A percentile compares a stretch with the other conserved stretches of the same genome.
phyloP scores from a whole-genome alignment of 2,797 vertebrate genomes.

The Pyrocephalus nanus region DNA sequence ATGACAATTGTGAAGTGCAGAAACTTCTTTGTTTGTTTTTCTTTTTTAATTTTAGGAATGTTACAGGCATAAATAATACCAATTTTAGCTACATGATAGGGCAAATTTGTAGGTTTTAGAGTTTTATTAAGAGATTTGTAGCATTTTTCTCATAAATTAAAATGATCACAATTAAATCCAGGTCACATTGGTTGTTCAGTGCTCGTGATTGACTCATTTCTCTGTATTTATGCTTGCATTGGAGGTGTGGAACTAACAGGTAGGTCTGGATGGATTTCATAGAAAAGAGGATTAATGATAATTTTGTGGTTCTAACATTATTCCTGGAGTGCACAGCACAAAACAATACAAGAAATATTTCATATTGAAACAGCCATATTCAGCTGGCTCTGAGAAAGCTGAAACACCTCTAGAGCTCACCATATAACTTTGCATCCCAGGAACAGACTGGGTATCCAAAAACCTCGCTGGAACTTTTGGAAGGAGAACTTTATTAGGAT shows the following conservation, averaged over 20 bases:
- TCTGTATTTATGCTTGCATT: background rate
- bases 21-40: background rate
- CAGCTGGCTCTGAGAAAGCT: background rate
- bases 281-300: background rate
- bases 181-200: background rate
- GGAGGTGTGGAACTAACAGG: background rate
- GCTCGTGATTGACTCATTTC: background rate
- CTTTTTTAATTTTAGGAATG: background rate
- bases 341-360: background rate
- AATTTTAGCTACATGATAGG: background rate
- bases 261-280: background rate
- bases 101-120: background rate
- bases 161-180: background rate
- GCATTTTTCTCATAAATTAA: background rate
- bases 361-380: background rate
- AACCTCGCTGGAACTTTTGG: background rate
- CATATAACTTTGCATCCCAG: background rate
- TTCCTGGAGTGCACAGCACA: background rate
- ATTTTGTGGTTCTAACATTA: background rate
- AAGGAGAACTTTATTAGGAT: background rate
- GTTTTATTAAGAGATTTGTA: background rate
- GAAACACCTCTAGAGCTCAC: background rate
- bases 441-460: background rate
- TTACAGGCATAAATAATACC: background rate
- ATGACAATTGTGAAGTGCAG: rapidly evolving